Evolutionary conservation across 2,888 invertebrate genomes (phyloP), one percentile per base, ranked within the genome.

Genomic region (Thysanoteuthis rhombus): DNA sequence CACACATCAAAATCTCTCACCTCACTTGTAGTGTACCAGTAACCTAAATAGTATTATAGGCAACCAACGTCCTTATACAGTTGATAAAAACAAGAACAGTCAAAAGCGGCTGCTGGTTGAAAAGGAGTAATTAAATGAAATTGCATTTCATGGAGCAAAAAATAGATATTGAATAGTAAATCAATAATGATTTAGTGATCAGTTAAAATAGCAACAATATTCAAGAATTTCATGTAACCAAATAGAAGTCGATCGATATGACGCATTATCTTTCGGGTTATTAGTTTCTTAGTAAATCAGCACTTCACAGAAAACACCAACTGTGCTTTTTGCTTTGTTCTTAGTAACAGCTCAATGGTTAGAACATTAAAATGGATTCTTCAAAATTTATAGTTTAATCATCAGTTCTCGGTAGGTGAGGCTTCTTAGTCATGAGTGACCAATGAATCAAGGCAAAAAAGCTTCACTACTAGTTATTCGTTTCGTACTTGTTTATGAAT

Each of bases 1-100:
- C 75, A 75, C n/a, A 75, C 75, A 75, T 75, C 75, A n/a, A n/a
- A n/a, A 75, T 75, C 75, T 75, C 75, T 75, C 75, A 75, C 75
- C 75, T 75, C 75, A 75, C n/a, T 75, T 36, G 3, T n/a, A 75
- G n/a, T 36, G 75, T 36, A 75, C 75, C 75, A 75, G 75, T 75
- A 75, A 75, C 75, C 75, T 75, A 75, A 75, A 75, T 75, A 75
- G 75, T 75, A n/a, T 75, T 75, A 75, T 75, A 75, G 75, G n/a
- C 75, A 75, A 75, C 75, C n/a, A 75, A 75, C 75, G 75, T 75
- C 75, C 75, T 75, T 75, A 75, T 75, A 75, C 75, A 75, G 75
- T 75, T 75, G 75, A 75, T 75, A 75, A 75, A 75, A 75, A 75
- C 75, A 75, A 75, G 75, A 75, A 36, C 75, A 75, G 75, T 75